Percentiles rank a stretch among this genome's conserved stretches.
Evolutionary conservation across 2,888 invertebrate genomes (phyloP).

Genomic region (Diarsia mendica): DNA sequence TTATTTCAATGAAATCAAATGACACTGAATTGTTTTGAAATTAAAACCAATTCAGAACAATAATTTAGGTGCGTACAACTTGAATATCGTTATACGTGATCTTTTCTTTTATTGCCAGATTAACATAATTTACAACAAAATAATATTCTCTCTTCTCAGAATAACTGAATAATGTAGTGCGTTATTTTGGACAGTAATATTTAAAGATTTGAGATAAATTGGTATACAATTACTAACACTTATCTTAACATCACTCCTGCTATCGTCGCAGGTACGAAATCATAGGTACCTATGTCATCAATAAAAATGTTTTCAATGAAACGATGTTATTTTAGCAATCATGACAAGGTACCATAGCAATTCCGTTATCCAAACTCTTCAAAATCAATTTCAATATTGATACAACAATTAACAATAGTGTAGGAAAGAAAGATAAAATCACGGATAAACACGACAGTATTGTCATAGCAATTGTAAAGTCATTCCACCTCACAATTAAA

Average conservation of each 20-base stretch:
- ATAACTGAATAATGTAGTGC: constrained; percentile 12
- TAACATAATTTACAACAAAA: constrained; percentile 23
- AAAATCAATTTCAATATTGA: constrained; percentile 29
- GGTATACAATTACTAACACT: background rate
- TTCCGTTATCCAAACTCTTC: background rate
- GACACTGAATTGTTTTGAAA: background rate
- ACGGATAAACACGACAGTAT: constrained; percentile 34
- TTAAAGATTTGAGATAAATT: constrained; percentile 5
- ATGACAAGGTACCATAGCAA: background rate
- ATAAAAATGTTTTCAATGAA: background rate
- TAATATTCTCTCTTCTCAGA: constrained; percentile 1
- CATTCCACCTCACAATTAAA: constrained; percentile 27
- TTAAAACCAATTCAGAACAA: background rate
- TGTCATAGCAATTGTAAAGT: constrained; percentile 39
- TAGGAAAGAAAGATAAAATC: constrained; percentile 27
- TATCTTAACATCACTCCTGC: too few species aligned
- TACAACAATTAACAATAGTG: constrained; percentile 19
- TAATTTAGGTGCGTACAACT: background rate
- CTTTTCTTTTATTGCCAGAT: constrained; percentile 28
- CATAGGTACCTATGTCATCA: background rate
- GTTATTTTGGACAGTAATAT: constrained; percentile 3
- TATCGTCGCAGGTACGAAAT: background rate
- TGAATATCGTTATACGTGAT: constrained; percentile 2
- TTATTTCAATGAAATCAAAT: too few species aligned
- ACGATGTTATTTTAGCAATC: background rate